Conservation (phyloP, 1,140 invertebrate genomes). For the Bombus breviceps region DNA sequence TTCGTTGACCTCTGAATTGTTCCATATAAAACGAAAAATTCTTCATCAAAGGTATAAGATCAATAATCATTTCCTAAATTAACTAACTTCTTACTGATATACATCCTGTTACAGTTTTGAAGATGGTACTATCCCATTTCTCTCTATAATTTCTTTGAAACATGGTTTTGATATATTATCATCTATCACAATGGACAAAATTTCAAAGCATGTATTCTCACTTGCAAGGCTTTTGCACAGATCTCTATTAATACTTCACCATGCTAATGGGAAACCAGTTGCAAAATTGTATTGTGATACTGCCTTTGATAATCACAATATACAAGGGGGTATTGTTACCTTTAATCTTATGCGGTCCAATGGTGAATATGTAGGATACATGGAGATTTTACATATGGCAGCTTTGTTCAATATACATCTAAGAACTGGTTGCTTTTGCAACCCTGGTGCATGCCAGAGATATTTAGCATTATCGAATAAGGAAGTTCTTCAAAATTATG, state of each 20-base stretch:
- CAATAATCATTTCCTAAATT: not conserved
- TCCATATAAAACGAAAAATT: constrained; percentile 86
- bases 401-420: constrained; percentile 93
- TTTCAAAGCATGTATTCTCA: constrained; percentile 89
- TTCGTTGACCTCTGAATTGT: constrained; percentile 87
- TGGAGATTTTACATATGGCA: constrained; percentile 95
- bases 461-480: constrained; percentile 88
- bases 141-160: constrained; percentile 91
- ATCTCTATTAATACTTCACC: constrained; percentile 85
- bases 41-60: constrained; percentile 88
- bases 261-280: constrained; percentile 89
- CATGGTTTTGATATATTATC: constrained; percentile 90
- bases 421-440: constrained; percentile 97
- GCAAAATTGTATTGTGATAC: constrained; percentile 89
- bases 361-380: constrained; percentile 93
- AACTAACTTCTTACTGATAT: constrained; percentile 9
- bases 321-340: constrained; percentile 93
- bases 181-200: constrained; percentile 86
- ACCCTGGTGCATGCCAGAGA: constrained; percentile 96
- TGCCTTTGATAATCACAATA: constrained; percentile 84
- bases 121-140: constrained; percentile 95
- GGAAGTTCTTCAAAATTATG: constrained; percentile 90
- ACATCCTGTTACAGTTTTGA: constrained; percentile 89
- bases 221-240: constrained; percentile 90
- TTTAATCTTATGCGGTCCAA: constrained; percentile 93